phyloP scores from a whole-genome alignment of 2,113 vertebrate species.

The Ptilorrhoa leucosticta region DNA sequence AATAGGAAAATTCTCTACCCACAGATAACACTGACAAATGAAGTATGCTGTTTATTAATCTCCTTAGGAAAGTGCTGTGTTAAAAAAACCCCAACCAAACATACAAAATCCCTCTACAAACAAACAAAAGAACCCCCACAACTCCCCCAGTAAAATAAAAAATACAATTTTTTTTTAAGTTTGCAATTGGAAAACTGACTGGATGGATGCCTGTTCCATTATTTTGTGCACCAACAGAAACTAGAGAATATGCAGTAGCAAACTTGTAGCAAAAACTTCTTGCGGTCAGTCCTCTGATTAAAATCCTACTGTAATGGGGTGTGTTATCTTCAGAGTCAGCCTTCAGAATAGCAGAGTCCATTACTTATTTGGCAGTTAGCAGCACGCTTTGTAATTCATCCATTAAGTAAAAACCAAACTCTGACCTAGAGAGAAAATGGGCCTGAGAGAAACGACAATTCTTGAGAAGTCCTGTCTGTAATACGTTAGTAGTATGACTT shows the following conservation, averaged over 20 bases:
- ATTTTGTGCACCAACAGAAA: neutral
- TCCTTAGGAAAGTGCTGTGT: neutral
- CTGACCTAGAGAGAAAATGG: neutral
- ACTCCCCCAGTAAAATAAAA: neutral
- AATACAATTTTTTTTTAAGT: neutral
- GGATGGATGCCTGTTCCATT: neutral
- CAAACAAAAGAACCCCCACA: neutral
- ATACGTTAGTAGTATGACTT: neutral
- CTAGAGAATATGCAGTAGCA: neutral
- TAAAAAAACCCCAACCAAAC: accelerated
- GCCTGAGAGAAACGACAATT: neutral
- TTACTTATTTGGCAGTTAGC: neutral
- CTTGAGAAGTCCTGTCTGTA: neutral
- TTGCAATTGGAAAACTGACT: neutral
- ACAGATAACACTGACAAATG: neutral
- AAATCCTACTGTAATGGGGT: accelerated
- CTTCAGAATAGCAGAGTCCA: neutral
- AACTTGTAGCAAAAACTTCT: neutral
- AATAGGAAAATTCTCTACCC: neutral
- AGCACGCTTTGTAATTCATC: neutral
- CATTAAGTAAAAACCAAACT: neutral
- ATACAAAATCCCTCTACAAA: neutral
- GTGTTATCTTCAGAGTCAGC: neutral
- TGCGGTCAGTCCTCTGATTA: neutral
- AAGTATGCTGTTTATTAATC: neutral